phyloP scores from a whole-genome alignment of 1,140 invertebrate species.

The Phymorhynchus buccinoides region DNA sequence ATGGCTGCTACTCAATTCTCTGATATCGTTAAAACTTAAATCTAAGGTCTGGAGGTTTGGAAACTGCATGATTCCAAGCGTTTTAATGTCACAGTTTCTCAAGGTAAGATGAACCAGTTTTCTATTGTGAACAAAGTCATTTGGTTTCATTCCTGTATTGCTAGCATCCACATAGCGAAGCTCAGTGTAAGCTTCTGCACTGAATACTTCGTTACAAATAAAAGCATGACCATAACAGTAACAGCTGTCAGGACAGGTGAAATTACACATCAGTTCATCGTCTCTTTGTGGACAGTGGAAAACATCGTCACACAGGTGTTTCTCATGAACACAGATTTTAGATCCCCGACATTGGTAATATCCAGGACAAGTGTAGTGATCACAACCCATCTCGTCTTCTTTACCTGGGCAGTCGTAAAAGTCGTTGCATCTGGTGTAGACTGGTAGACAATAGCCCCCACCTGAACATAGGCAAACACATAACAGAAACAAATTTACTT shows the following conservation, averaged over 20 bases:
- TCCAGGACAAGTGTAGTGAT: conserved; percentile 31
- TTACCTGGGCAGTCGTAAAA: conserved; percentile 8
- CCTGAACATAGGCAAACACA: background rate
- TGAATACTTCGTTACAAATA: background rate
- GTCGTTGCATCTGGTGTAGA: background rate
- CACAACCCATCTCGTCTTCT: background rate
- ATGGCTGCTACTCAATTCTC: background rate
- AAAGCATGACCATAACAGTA: conserved; percentile 13
- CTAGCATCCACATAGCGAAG: background rate
- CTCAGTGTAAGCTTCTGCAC: background rate
- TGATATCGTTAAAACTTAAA: background rate
- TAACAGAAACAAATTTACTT: too few relatives aligned
- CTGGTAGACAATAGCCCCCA: conserved; percentile 1
- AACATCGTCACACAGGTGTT: conserved; percentile 31
- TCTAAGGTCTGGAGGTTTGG: background rate
- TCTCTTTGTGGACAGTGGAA: conserved; percentile 29
- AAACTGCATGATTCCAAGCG: background rate
- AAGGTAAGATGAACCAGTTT: background rate
- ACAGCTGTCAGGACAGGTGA: conserved; percentile 20
- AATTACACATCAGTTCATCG: conserved; percentile 25
- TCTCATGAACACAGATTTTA: conserved; percentile 14
- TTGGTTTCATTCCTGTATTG: background rate
- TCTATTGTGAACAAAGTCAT: background rate
- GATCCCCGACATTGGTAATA: conserved; percentile 26
- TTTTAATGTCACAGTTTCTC: background rate